Evolutionary conservation across 2,113 vertebrate species (phyloP).

Genomic region (Dinomys branickii): DNA sequence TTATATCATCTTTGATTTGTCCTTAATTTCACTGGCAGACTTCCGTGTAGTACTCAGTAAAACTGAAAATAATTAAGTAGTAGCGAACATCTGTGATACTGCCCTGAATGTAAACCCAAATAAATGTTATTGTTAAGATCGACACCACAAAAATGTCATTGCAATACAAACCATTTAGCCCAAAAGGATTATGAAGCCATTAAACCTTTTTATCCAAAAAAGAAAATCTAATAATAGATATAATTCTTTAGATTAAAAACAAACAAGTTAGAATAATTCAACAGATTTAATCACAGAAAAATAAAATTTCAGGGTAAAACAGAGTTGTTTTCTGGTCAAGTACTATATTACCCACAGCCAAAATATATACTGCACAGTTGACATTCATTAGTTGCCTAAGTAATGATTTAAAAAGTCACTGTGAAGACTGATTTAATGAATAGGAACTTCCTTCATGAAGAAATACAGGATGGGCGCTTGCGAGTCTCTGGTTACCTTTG

Average conservation of each 20-base stretch:
- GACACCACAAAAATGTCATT: constrained; percentile 2
- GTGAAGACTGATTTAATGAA: neutral
- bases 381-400: neutral
- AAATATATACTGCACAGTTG: neutral
- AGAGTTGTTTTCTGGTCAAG: neutral
- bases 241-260: neutral
- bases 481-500: neutral
- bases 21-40: neutral
- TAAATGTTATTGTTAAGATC: neutral
- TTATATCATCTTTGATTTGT: neutral
- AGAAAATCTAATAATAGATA: constrained; percentile 15
- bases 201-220: constrained; percentile 42
- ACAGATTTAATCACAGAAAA: constrained; percentile 36
- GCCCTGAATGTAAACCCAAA: neutral
- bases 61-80: neutral
- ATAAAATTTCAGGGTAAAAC: neutral
- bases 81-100: neutral
- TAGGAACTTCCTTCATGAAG: neutral
- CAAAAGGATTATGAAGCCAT: neutral
- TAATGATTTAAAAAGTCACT: neutral
- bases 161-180: neutral
- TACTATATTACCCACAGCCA: neutral
- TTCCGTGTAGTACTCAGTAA: neutral
- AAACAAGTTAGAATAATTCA: constrained; percentile 16
- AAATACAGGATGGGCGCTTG: neutral